Percentiles rank a stretch among this genome's conserved stretches.
Conservation (phyloP, 1,140 invertebrate species). For the Zaprionus africanus region DNA sequence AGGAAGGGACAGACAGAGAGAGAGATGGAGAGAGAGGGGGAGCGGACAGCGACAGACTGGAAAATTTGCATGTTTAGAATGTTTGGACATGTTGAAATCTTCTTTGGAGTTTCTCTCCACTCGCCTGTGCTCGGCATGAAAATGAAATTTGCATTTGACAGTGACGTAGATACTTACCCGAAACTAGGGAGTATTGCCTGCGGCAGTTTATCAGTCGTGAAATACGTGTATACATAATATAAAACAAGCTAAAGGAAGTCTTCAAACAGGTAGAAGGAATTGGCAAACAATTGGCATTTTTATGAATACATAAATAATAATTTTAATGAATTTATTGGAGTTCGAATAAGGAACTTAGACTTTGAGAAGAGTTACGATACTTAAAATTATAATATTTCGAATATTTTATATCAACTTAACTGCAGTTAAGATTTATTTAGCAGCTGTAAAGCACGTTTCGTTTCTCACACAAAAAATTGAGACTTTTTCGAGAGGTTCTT, state of each 20-base stretch:
- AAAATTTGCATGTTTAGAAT: slow-evolving; percentile 80
- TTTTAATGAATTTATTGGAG: no score
- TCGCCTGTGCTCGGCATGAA: slow-evolving; percentile 51
- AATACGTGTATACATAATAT: neutral
- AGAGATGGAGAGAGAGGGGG: slow-evolving; percentile 41
- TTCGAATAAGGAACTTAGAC: no score
- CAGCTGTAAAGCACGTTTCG: neutral
- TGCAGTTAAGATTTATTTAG: neutral
- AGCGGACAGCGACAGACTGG: slow-evolving; percentile 77
- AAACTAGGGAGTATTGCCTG: slow-evolving; percentile 4
- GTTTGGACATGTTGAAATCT: slow-evolving; percentile 81
- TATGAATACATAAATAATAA: neutral
- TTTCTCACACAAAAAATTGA: no score
- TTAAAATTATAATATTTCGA: neutral
- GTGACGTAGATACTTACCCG: slow-evolving; percentile 49
- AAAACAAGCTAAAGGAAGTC: neutral
- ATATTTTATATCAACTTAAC: no score
- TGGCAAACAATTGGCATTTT: neutral
- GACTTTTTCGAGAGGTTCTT: neutral
- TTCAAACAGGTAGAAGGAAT: neutral
- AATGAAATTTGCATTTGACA: slow-evolving; percentile 76
- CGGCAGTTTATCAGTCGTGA: neutral
- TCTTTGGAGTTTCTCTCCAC: slow-evolving; percentile 61
- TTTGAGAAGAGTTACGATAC: neutral
- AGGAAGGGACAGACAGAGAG: slow-evolving; percentile 8